Evolutionary conservation across 2,888 invertebrate genomes (phyloP), one percentile per base, ranked within the genome.

Genomic region (Rhamphomyia laevipes): DNA sequence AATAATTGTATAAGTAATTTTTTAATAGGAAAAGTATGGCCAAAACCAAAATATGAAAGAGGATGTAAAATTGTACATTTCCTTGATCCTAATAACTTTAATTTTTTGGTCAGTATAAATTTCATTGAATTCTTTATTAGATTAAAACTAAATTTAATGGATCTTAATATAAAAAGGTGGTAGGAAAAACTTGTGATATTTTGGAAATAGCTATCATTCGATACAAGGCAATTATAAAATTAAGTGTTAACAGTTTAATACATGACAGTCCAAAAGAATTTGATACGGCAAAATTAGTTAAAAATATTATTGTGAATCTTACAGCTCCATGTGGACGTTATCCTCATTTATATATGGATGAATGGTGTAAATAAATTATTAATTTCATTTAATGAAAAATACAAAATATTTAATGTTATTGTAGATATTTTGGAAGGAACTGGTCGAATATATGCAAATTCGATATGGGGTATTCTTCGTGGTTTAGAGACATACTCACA

Each of bases 401-500:
- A n/a, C n/a, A n/a, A n/a, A n/a, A n/a, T n/a, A n/a, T n/a, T n/a
- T n/a, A n/a, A n/a, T n/a, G n/a, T n/a, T n/a, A n/a, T n/a, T 62
- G 59, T 62, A 58, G 59, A 58, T 53, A 54, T 60, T 46, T 54
- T 56, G 49, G 57, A 58, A 42, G 51, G n/a, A n/a, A 3, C 54
- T 45, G 23, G 23, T 27, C 4, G 7, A 27, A 54, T 62, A 23
- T 49, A 55, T 33, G 56, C 73, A 40, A 58, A 66, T 16, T 77
- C 80, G 3, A 72, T 89, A 55, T 94, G 93, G 93, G 93, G 93
- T 31, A 75, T 84, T 46, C 64, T 94, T 38, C 74, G 90, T 59
- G 94, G 89, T 1, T 70, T 95, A 56, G 93, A 94, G 69, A 85
- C 88, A 0, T 86, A 92, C 64, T 80, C 84, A 4, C 94, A 94